Evolutionary conservation across 2,888 invertebrate genomes (phyloP).

Genomic region (Slavum lentiscoides): DNA sequence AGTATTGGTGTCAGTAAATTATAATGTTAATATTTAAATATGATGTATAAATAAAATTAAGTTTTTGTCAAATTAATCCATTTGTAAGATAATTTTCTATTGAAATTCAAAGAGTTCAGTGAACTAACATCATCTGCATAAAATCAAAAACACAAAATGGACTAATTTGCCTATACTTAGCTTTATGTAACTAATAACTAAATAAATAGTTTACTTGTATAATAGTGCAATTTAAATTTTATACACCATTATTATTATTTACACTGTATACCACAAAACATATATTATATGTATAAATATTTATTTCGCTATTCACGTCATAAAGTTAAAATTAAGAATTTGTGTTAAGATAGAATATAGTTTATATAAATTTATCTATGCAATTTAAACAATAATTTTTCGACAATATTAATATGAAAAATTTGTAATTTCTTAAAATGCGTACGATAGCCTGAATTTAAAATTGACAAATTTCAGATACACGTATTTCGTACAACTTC

Average conservation of each 20-base stretch:
- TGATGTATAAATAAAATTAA: neutral
- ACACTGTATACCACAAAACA: neutral
- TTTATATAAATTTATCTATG: too few relatives aligned
- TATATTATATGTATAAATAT: neutral
- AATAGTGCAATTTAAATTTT: conserved; percentile 17
- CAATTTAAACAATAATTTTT: too few relatives aligned
- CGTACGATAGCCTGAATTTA: too few relatives aligned
- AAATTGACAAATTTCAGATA: too few relatives aligned
- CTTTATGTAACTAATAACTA: conserved; percentile 3
- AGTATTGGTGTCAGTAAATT: neutral
- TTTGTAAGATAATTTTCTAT: neutral
- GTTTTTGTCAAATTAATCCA: conserved; percentile 15
- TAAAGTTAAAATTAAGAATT: too few relatives aligned
- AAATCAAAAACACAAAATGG: too few relatives aligned
- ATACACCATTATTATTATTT: neutral
- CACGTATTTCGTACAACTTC: too few relatives aligned
- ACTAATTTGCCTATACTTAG: conserved; percentile 10
- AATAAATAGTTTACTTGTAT: neutral
- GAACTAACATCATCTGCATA: too few relatives aligned
- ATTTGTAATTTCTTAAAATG: too few relatives aligned
- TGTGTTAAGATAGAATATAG: too few relatives aligned
- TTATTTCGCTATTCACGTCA: neutral
- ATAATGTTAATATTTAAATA: conserved; percentile 16
- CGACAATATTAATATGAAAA: too few relatives aligned
- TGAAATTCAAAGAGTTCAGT: too few relatives aligned